Evolutionary conservation across 2,888 invertebrate genomes (phyloP), one percentile per base, ranked within the genome.

Genomic region (Cephus nigrinus): DNA sequence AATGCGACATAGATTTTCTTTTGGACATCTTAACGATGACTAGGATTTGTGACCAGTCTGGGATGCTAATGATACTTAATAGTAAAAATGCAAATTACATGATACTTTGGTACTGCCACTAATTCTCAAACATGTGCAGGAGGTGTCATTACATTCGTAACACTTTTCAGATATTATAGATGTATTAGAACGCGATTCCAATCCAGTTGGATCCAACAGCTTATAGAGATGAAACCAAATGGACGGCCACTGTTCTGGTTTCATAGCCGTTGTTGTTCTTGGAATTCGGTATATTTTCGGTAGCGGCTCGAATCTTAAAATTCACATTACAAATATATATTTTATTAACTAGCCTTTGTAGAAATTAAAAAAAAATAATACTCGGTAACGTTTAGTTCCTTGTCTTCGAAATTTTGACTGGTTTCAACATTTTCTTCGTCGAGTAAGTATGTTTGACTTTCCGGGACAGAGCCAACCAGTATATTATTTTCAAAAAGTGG

Each of bases 401-500:
- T 23, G 55, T 55, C 55, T 5, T 55, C 23, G 1, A 9, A 23
- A 23, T 55, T 55, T 55, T 23, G 23, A 55, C 9, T 5, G 23
- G 9, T 23, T 9, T 5, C 23, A 23, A 23, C 2, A 55, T 23
- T 23, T 55, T 55, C 55, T 55, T 55, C 23, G 23, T 55, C 23
- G 2, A 5, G 55, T 55, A 55, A 55, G 2, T 1, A 23, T 23
- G 55, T 55, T 55, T 55, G 23, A 55, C 55, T 55, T 23, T 55
- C 55, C 23, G 9, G 23, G 55, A 9, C 9, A 23, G 55, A 55
- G 55, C 9, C 55, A 15, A 85, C 83, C 5, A 94, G 90, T 86
- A 93, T 93, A 84, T 94, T 93, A 75, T 93, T 91, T 55, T 89
- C 81, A 86, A 94, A 94, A 40, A 94, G 87, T 0, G 92, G 92